These are phyloP conservation scores for Lepidocyrtinus sp. DNA, from an alignment of 2,888 invertebrate species.

Conservation along the genomic window DNA sequence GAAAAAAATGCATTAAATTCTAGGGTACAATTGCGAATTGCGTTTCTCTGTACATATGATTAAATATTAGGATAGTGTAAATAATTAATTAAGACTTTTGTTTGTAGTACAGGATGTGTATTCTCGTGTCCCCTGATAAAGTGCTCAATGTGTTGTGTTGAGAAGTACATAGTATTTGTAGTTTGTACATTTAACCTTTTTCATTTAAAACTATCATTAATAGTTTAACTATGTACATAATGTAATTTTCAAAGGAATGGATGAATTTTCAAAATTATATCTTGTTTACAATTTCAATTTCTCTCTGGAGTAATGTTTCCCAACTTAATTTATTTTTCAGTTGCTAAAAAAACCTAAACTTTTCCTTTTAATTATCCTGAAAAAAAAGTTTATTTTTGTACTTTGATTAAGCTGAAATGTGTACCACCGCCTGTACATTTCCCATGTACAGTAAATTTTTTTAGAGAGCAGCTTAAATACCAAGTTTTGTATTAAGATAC, in stretches of 20 bases:
- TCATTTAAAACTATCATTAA: background rate
- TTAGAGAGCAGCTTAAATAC: background rate
- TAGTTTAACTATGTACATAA: background rate
- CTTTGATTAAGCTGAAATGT: background rate
- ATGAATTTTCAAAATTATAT: background rate
- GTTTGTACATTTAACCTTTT: constrained; percentile 20
- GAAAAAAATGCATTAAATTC: background rate
- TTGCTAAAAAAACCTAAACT: too few species aligned
- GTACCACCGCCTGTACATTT: background rate
- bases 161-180: constrained; percentile 29
- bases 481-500: too few species aligned
- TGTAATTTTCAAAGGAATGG: constrained; percentile 15
- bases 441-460: background rate
- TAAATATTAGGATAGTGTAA: too few species aligned
- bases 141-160: constrained; percentile 62
- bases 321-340: too few species aligned
- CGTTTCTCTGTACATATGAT: background rate
- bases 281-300: background rate
- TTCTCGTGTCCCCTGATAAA: constrained; percentile 49
- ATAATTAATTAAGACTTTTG: background rate
- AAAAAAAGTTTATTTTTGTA: background rate
- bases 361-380: too few species aligned
- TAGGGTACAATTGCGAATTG: background rate
- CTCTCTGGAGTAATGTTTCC: background rate
- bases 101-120: background rate